Evolutionary conservation across 1,140 invertebrate genomes (phyloP), one percentile per base, ranked within the genome.

Genomic region (Pogonognathellus flavescens): DNA sequence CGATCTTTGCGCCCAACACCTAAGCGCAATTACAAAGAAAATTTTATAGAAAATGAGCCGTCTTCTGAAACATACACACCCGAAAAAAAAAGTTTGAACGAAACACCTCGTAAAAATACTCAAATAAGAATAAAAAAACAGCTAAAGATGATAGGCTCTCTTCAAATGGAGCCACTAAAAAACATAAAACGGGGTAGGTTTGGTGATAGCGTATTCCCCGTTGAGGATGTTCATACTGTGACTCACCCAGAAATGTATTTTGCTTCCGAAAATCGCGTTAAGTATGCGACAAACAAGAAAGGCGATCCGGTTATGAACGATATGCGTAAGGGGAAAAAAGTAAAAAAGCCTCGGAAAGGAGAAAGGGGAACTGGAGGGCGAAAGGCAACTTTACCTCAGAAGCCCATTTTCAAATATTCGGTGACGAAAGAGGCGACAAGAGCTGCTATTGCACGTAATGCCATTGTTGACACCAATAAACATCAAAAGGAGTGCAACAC

Each of bases 211-310:
- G 6, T 41, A 3, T 41, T 41, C 31, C 1, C 31, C 6, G 1
- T 41, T 1, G 31, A 41, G 31, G 31, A 41, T 41, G 1, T 41
- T 41, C 2, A 41, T 41, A 41, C 31, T 41, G 1, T 1, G 1
- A 6, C 31, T 6, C 31, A 85, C 25, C 85, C 83, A 9, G 87
- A 88, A 50, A 62, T 16, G 8, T 88, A 85, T 31, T 84, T 88
- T 20, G 72, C 62, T 16, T 84, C 87, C 0, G 85, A 80, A 13
- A 83, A 18, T 13, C 70, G 85, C 14, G 86, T 90, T 66, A 89
- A 89, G 55, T 90, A 88, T 57, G 85, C 81, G 62, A 83, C 84
- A 31, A 84, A 80, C 49, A 49, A n/a, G 85, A 55, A 88, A 60
- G 86, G 85, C 13, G 83, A 80, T 14, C 82, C 80, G 10, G 86